phyloP scores from a whole-genome alignment of 2,113 vertebrate genomes.

The Hassar affinis region DNA sequence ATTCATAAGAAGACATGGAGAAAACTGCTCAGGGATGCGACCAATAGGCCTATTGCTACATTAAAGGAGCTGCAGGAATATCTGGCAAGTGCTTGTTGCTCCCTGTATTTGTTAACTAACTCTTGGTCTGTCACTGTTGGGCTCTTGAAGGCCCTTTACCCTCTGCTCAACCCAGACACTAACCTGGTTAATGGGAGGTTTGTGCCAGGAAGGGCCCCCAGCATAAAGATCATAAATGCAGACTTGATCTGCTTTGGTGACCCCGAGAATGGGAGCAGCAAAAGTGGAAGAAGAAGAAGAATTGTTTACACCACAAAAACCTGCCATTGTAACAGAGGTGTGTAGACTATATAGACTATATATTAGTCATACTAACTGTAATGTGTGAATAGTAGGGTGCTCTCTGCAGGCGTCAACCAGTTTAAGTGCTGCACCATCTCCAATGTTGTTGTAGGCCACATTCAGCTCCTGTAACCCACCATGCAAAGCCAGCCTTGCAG shows the following conservation, averaged over 20 bases:
- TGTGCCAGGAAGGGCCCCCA: no score
- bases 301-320: background rate
- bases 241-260: no score
- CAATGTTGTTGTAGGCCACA: constrained; percentile 89
- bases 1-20: background rate
- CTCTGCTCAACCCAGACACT: no score
- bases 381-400: constrained; percentile 77
- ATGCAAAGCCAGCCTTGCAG: constrained; percentile 73
- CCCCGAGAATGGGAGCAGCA: no score
- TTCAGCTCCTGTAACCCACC: constrained; percentile 83
- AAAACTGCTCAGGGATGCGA: background rate
- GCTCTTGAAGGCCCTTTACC: no score
- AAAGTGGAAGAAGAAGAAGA: background rate
- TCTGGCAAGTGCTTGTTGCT: background rate
- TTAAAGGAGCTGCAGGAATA: background rate
- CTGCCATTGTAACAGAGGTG: background rate
- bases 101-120: background rate
- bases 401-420: constrained; percentile 83
- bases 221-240: no score
- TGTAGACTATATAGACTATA: background rate
- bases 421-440: constrained; percentile 76
- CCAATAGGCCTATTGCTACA: background rate
- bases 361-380: constrained; percentile 78
- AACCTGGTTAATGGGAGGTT: no score
- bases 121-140: no score